Conservation (phyloP, 2,888 invertebrate genomes). For the Cancer borealis region DNA sequence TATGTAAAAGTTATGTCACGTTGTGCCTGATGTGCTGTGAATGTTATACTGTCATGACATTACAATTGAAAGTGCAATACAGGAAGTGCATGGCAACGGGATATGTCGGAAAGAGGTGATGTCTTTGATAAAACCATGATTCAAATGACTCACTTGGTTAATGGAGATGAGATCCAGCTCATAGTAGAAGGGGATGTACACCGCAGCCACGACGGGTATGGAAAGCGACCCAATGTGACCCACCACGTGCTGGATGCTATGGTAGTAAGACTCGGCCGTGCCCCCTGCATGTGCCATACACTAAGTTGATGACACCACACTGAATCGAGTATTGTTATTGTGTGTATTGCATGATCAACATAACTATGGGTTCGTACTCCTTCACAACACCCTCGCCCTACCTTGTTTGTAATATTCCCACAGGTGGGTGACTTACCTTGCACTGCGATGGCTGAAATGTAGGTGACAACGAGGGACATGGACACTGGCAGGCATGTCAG, state of each 20-base stretch:
- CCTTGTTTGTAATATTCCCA: too few relatives aligned
- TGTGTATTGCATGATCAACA: background rate
- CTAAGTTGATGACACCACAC: background rate
- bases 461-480: slow-evolving; percentile 80
- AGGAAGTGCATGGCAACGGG: background rate
- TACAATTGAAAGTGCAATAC: too few relatives aligned
- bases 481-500: slow-evolving; percentile 80
- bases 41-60: too few relatives aligned
- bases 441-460: slow-evolving; percentile 80
- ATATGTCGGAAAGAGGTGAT: background rate
- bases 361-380: too few relatives aligned
- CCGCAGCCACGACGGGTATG: slow-evolving; percentile 70
- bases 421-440: slow-evolving; percentile 76
- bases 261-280: slow-evolving; percentile 79
- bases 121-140: background rate
- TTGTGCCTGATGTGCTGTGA: too few relatives aligned
- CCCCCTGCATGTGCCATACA: slow-evolving; percentile 78
- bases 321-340: background rate
- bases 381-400: too few relatives aligned
- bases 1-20: background rate
- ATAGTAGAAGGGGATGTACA: slow-evolving; percentile 79
- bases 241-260: slow-evolving; percentile 78
- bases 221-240: slow-evolving; percentile 78
- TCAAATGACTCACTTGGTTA: slow-evolving; percentile 78
- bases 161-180: slow-evolving; percentile 79